phyloP scores from a whole-genome alignment of 2,113 vertebrate genomes.

The Caranx melampygus region DNA sequence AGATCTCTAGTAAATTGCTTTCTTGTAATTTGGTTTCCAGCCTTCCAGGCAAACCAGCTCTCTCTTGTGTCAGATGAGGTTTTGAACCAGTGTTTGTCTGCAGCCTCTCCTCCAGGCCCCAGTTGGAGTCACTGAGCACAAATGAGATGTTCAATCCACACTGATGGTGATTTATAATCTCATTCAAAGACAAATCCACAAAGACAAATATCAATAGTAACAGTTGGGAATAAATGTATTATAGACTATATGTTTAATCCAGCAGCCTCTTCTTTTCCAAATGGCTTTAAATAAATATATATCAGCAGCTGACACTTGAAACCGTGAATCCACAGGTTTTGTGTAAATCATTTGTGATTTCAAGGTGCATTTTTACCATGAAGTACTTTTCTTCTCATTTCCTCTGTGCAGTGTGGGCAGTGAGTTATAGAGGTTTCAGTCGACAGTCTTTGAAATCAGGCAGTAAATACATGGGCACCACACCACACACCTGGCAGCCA shows the following conservation, averaged over 20 bases:
- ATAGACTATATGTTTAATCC: not conserved
- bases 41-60: constrained; percentile 19
- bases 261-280: not conserved
- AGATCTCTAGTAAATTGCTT: constrained; percentile 48
- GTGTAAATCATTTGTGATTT: constrained; percentile 10
- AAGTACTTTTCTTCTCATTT: not conserved
- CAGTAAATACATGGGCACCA: not conserved
- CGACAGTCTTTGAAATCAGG: constrained; percentile 12
- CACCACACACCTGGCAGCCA: not conserved
- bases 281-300: not conserved
- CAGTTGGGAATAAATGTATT: not conserved
- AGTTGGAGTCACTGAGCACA: constrained; percentile 12
- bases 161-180: not conserved
- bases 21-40: constrained; percentile 32
- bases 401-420: not conserved
- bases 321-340: not conserved
- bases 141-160: constrained; percentile 1
- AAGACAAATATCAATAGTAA: no score
- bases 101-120: not conserved
- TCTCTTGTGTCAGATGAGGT: not conserved
- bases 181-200: not conserved
- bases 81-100: not conserved
- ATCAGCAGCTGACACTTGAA: no score
- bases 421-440: not conserved
- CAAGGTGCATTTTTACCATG: not conserved